Conservation (phyloP, 2,113 vertebrate genomes). For the Campylomormyrus numenius region DNA sequence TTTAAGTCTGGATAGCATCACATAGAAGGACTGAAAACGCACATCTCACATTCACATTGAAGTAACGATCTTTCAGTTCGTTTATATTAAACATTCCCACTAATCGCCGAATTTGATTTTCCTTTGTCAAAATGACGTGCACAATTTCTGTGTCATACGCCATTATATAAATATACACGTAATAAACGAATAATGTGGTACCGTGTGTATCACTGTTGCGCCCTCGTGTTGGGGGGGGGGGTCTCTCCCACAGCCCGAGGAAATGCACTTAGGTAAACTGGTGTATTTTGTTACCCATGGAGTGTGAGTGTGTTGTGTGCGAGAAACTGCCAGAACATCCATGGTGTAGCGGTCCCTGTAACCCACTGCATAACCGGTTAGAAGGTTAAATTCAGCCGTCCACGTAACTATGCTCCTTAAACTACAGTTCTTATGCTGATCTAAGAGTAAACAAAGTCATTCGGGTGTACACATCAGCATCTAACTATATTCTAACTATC, state of each 20-base stretch:
- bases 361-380: neutral
- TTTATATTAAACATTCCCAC: neutral
- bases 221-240: neutral
- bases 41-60: neutral
- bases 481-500: neutral
- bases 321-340: neutral
- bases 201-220: neutral
- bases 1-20: conserved; percentile 13
- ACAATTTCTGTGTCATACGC: neutral
- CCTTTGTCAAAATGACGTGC: neutral
- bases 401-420: neutral
- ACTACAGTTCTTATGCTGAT: neutral
- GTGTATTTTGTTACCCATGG: neutral
- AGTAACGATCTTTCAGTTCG: neutral
- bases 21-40: neutral
- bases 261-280: neutral
- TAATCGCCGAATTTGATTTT: neutral
- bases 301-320: neutral
- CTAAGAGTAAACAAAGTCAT: neutral
- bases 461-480: neutral
- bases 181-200: neutral
- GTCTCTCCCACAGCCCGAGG: neutral
- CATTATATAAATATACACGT: neutral
- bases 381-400: neutral
- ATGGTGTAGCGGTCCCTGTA: neutral